phyloP scores from a whole-genome alignment of 1,140 invertebrate species.

The Saccostrea echinata region DNA sequence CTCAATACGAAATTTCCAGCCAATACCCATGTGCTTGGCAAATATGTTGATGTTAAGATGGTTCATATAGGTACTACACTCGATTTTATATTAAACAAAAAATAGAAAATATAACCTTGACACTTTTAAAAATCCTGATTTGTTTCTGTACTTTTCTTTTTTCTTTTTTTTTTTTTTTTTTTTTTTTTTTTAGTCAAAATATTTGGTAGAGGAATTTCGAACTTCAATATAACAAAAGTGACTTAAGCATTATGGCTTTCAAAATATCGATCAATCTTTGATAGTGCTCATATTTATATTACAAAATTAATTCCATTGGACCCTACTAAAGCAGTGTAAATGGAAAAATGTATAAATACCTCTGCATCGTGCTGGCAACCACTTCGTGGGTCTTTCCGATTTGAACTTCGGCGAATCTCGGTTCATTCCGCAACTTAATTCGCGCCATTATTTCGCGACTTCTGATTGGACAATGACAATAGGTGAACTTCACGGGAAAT shows the following conservation, averaged over 20 bases:
- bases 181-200: too few species aligned
- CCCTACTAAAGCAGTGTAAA: neutral
- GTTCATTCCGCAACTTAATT: neutral
- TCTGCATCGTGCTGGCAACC: neutral
- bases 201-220: too few species aligned
- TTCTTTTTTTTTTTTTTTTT: too few species aligned
- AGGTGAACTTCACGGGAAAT: slow-evolving; percentile 4
- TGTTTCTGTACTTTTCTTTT: neutral
- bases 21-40: too few species aligned
- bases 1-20: neutral
- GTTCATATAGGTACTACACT: slow-evolving; percentile 2
- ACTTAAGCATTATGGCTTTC: too few species aligned
- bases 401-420: neutral
- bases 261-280: neutral
- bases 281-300: neutral
- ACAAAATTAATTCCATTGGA: slow-evolving; percentile 19
- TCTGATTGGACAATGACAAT: slow-evolving; percentile 11
- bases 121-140: neutral
- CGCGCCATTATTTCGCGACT: neutral
- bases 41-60: neutral
- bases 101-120: neutral
- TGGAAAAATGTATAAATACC: slow-evolving; percentile 2
- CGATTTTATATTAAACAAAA: neutral
- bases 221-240: too few species aligned
- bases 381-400: neutral